phyloP scores from a whole-genome alignment of 2,113 vertebrate species.

The Malaclemys terrapin region DNA sequence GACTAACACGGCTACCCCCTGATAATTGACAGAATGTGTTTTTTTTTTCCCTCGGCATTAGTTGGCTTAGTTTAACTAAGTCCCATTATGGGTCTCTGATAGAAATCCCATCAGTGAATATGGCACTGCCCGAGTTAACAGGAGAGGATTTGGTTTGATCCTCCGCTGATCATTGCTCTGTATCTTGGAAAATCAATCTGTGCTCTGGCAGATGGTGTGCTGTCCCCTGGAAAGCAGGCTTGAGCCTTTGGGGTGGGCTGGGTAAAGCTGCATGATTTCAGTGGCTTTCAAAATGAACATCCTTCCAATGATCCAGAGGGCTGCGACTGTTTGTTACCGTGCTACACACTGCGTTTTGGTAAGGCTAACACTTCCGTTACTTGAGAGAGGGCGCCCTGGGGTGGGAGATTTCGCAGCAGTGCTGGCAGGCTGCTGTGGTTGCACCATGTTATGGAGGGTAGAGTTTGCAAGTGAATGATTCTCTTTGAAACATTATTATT shows the following conservation, averaged over 20 bases:
- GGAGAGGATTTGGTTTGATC: slow-evolving; percentile 33
- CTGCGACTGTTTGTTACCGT: not conserved
- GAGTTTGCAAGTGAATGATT: not conserved
- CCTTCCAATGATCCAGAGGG: not conserved
- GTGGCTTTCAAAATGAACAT: slow-evolving; percentile 14
- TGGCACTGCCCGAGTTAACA: slow-evolving; percentile 35
- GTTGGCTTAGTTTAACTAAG: not conserved
- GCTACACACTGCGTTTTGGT: not conserved
- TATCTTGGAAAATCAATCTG: slow-evolving; percentile 47
- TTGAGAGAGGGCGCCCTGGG: accelerated
- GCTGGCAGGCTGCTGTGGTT: not conserved
- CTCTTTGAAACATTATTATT: not conserved
- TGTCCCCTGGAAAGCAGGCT: slow-evolving; percentile 54
- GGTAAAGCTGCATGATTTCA: not conserved
- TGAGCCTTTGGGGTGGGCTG: not conserved
- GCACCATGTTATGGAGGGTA: not conserved
- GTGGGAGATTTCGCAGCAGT: slow-evolving; percentile 11
- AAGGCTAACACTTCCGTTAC: not conserved
- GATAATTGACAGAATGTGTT: not conserved
- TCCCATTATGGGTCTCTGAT: not conserved
- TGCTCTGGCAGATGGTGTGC: not conserved
- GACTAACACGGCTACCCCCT: too few species aligned
- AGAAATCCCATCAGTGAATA: not conserved
- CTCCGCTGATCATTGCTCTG: not conserved
- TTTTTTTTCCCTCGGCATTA: not conserved